Evolutionary conservation across 2,113 vertebrate genomes (phyloP), one percentile per base, ranked within the genome.

Genomic region (Brachypteracias leptosomus): DNA sequence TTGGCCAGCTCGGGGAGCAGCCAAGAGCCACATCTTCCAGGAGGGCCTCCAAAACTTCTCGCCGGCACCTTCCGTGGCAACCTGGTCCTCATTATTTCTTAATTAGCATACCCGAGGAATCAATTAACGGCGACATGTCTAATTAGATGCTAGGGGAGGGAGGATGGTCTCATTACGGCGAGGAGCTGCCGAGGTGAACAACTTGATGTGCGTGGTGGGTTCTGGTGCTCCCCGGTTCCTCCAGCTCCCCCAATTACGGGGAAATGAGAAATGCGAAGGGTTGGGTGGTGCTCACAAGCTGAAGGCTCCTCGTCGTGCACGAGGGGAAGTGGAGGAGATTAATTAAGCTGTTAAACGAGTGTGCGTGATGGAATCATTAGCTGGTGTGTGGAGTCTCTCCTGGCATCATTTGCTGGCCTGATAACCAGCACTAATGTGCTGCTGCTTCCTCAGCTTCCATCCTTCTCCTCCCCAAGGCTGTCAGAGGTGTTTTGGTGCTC

Each of bases 91-190:
- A 82, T 96, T 96, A 97, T 83, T 94, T 85, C 94, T 91, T 97
- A 97, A 97, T 97, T 97, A 97, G 96, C 93, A 26, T 35, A 38
- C 77, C 94, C 95, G 81, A 96, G 97, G 95, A 97, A 97, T 97
- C 97, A 98, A 97, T 98, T 98, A 97, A 20, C 51, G 3, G 87
- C 36, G 36, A 22, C 85, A 78, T 91, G 83, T 94, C 95, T 97
- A 96, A 97, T 97, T 96, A 97, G 93, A 62, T 73, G 15, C 96
- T 84, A 54, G 26, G 13, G 82, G 96, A 94, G 97, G n/a, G n/a
- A 83, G 2, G 96, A 91, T 73, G 70, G 0, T 29, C 91, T 94
- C 73, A 46, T 46, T 24, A 46, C 24, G 11, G n/a, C n/a, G n/a
- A n/a, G n/a, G n/a, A n/a, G n/a, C n/a, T n/a, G 91, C 91, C 6